Conservation (phyloP, 2,888 invertebrate species). For the Ennomos erosarius region DNA sequence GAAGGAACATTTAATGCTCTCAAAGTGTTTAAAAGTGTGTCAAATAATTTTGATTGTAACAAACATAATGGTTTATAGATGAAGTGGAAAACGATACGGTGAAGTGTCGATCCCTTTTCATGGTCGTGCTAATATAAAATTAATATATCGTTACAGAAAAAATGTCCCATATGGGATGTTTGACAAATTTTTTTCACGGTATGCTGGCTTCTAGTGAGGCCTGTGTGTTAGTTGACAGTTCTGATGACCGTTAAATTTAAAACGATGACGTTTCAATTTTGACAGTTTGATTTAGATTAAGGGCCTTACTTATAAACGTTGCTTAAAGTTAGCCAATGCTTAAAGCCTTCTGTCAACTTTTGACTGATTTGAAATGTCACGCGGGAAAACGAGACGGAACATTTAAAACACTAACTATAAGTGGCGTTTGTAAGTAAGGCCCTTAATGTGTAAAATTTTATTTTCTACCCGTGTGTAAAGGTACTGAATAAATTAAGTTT, state of each 20-base stretch:
- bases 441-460: too few species aligned
- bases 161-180: constrained; percentile 47
- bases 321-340: too few species aligned
- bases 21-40: constrained; percentile 40
- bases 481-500: too few species aligned
- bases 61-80: constrained; percentile 71
- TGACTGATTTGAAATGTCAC: too few species aligned
- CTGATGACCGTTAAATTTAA: constrained; percentile 52
- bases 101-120: constrained; percentile 81
- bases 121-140: constrained; percentile 77
- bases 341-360: too few species aligned
- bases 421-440: too few species aligned
- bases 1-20: constrained; percentile 29
- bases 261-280: constrained; percentile 28
- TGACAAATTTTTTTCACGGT: constrained; percentile 62
- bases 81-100: constrained; percentile 81
- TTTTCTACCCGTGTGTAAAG: too few species aligned
- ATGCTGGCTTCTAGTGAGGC: constrained; percentile 49
- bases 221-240: constrained; percentile 41
- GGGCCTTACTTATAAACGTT: too few species aligned
- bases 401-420: too few species aligned
- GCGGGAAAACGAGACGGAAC: too few species aligned
- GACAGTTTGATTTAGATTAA: constrained; percentile 8
- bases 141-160: constrained; percentile 74
- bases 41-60: constrained; percentile 47